A percentile compares a stretch with the other conserved stretches of the same genome.
Evolutionary conservation across 2,888 invertebrate species (phyloP).

Genomic region (Acleris emargana): DNA sequence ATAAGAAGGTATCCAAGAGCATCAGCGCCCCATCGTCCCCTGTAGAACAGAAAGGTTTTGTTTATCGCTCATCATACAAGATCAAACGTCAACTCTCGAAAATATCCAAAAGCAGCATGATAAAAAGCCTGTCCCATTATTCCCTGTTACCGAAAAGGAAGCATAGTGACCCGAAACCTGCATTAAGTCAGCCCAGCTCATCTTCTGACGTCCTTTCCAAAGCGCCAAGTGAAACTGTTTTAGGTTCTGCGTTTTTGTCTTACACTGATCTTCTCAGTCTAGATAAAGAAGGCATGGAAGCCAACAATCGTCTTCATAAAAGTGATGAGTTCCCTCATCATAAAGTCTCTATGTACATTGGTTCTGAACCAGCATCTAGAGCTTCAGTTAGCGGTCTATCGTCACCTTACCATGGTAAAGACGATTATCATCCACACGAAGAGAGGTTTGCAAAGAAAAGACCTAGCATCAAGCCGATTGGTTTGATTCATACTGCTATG

Average conservation of each 20-base stretch:
- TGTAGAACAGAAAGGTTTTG: constrained; percentile 69
- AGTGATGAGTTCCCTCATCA: constrained; percentile 63
- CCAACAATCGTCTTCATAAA: constrained; percentile 59
- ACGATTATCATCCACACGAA: constrained; percentile 52
- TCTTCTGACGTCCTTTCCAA: constrained; percentile 69
- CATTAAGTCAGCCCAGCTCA: constrained; percentile 69
- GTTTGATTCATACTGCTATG: constrained; percentile 81
- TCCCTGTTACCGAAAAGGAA: constrained; percentile 74
- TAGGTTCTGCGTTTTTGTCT: constrained; percentile 81
- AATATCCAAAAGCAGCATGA: constrained; percentile 74
- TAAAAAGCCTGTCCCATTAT: constrained; percentile 76
- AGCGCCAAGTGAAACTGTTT: constrained; percentile 76
- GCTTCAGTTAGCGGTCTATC: constrained; percentile 67
- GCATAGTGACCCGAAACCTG: constrained; percentile 54
- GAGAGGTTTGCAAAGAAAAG: constrained; percentile 54
- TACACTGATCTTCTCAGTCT: constrained; percentile 71
- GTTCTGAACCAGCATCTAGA: constrained; percentile 74
- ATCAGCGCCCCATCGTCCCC: constrained; percentile 77
- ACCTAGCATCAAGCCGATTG: constrained; percentile 60
- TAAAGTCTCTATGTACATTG: constrained; percentile 76
- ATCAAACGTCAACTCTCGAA: constrained; percentile 72
- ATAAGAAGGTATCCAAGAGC: constrained; percentile 69
- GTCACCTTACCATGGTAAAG: constrained; percentile 51
- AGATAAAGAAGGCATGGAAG: constrained; percentile 61
- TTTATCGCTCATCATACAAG: constrained; percentile 73